phyloP scores from a whole-genome alignment of 2,113 vertebrate genomes.

The Anoura caudifer region DNA sequence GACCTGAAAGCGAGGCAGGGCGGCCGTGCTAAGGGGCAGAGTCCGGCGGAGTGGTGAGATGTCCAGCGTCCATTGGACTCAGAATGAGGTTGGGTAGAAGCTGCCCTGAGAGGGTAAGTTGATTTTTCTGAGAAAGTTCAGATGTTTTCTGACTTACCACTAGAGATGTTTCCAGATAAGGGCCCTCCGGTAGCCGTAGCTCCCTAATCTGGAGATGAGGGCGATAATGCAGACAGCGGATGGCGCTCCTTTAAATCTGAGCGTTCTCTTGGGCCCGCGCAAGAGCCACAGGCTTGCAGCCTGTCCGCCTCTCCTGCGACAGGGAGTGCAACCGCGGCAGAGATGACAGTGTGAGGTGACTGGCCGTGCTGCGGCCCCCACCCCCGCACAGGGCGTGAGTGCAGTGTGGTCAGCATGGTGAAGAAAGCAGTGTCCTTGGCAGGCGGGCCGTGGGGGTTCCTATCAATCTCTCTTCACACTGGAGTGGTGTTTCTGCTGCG shows the following conservation, averaged over 20 bases:
- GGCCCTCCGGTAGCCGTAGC: background rate
- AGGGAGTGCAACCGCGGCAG: background rate
- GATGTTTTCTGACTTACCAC: background rate
- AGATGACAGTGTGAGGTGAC: accelerated
- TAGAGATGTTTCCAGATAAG: background rate
- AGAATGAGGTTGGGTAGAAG: background rate
- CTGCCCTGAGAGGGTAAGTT: background rate
- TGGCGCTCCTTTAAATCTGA: background rate
- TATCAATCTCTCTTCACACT: background rate
- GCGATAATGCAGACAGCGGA: accelerated
- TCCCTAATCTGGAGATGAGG: background rate
- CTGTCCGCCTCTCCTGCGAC: background rate
- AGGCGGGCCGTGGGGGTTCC: background rate
- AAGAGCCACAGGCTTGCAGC: accelerated
- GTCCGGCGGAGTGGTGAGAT: background rate
- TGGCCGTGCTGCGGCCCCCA: background rate
- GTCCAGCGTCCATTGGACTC: background rate
- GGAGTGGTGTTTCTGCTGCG: background rate
- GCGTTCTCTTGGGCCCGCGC: background rate
- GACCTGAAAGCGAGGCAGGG: accelerated
- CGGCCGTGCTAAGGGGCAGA: accelerated
- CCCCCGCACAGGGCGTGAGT: background rate
- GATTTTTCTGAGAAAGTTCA: background rate
- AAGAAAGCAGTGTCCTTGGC: background rate
- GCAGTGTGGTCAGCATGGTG: background rate